Evolutionary conservation across 2,113 vertebrate species (phyloP).

Genomic region (Caretta caretta): DNA sequence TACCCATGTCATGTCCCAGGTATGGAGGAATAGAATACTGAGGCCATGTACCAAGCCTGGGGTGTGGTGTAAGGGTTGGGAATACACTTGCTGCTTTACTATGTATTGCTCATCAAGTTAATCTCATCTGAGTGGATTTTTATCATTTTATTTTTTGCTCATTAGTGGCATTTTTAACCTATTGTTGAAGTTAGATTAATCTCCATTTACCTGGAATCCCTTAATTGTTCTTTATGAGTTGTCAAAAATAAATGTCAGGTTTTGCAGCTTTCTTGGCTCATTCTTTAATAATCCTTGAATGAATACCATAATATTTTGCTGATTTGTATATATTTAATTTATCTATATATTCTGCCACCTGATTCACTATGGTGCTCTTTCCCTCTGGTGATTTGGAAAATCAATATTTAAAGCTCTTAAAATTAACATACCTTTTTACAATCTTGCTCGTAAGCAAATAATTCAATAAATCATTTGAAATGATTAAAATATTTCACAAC

Average conservation of each 20-base stretch:
- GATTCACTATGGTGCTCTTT: background rate
- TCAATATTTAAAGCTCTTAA: background rate
- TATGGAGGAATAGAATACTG: background rate
- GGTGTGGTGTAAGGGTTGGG: background rate
- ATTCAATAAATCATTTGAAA: background rate
- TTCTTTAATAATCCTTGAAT: background rate
- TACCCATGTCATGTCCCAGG: background rate
- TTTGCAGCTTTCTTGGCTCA: background rate
- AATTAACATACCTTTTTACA: background rate
- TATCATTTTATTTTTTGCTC: background rate
- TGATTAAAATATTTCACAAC: background rate
- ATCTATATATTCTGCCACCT: background rate
- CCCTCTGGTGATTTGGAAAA: background rate
- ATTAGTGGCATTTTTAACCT: background rate
- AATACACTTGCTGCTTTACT: background rate
- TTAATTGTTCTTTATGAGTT: background rate
- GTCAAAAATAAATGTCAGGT: background rate
- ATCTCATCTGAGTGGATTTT: background rate
- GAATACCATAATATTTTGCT: background rate
- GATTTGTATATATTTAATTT: background rate
- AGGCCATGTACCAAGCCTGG: background rate
- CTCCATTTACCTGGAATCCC: background rate
- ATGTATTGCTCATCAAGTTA: rapidly evolving
- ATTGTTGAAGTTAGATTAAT: background rate
- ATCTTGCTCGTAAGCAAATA: background rate